Evolutionary conservation across 2,888 invertebrate genomes (phyloP), one percentile per base, ranked within the genome.

Genomic region (Pedicia rivosa): DNA sequence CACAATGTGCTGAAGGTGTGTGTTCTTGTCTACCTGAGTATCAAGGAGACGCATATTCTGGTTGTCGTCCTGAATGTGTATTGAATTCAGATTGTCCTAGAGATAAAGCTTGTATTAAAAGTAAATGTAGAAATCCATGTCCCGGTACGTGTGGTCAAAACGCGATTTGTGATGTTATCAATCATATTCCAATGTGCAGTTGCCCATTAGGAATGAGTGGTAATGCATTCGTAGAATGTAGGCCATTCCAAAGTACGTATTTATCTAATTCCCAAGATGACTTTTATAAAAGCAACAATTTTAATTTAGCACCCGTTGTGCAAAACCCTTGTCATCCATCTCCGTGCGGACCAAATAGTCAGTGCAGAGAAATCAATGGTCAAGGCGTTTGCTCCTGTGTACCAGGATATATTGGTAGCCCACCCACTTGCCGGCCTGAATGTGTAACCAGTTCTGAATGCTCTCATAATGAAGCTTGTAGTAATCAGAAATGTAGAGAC

Each of bases 381-480:
- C 74, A 74, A 55, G 74, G 77, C 1, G 70, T 74, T 5, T 84
- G 84, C 50, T 74, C 75, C 28, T 84, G 84, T 50, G 61, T 78
- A 13, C 66, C 70, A 5, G 67, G 70, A 27, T 79, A 64, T 50
- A 62, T 75, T 27, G 81, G 81, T 28, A 69, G 65, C 43, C 79
- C 80, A 26, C 80, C 80, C 14, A 68, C 71, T 27, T 81, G 81
- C 49, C 64, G 78, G 44, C 80, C 81, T 5, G 78, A 81, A 58
- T 82, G 81, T 53, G 64, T 72, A 16, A 70, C 74, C 2, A 79
- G 75, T 47, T 69, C 78, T 2, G 82, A 83, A 52, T 84, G 84
- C 56, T 59, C 74, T 22, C 62, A 66, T 42, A 71, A 75, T 49
- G 65, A 70, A 54, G 78, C 80, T 2, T 82, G 82, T 48, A 72